These are phyloP conservation scores for Baronia brevicornis DNA, from an alignment of 2,888 invertebrate genomes.

Conservation along the genomic window DNA sequence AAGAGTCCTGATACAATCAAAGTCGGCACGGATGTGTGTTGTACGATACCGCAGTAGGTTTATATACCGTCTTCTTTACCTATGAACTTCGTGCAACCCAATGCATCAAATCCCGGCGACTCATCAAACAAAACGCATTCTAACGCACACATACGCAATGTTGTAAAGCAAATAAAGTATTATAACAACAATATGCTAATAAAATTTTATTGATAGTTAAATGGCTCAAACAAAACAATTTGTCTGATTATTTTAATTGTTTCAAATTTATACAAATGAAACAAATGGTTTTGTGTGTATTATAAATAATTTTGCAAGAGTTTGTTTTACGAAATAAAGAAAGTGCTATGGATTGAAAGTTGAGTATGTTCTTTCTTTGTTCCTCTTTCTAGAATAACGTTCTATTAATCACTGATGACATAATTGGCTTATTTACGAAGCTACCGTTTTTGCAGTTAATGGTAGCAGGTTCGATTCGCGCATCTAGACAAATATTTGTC, in stretches of 20 bases:
- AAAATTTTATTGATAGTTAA: constrained; percentile 15
- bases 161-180: constrained; percentile 23
- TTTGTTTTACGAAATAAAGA: too few species aligned
- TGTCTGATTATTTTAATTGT: constrained; percentile 24
- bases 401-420: too few species aligned
- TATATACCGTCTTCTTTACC: constrained; percentile 70
- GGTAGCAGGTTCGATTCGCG: too few species aligned
- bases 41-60: constrained; percentile 63
- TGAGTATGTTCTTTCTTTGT: too few species aligned
- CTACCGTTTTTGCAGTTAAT: too few species aligned
- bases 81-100: constrained; percentile 69
- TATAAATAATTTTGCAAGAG: too few species aligned
- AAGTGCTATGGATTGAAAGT: too few species aligned
- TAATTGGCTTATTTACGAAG: too few species aligned
- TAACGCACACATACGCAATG: constrained; percentile 25
- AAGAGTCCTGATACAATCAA: constrained; percentile 50
- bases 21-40: constrained; percentile 53
- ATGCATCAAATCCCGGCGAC: constrained; percentile 48
- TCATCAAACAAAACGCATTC: constrained; percentile 28
- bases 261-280: too few species aligned
- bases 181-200: constrained; percentile 35
- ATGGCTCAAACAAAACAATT: constrained; percentile 28
- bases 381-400: too few species aligned
- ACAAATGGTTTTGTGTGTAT: too few species aligned
- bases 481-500: too few species aligned